Conservation (phyloP, 2,888 invertebrate genomes). For the Heliconius hortense region DNA sequence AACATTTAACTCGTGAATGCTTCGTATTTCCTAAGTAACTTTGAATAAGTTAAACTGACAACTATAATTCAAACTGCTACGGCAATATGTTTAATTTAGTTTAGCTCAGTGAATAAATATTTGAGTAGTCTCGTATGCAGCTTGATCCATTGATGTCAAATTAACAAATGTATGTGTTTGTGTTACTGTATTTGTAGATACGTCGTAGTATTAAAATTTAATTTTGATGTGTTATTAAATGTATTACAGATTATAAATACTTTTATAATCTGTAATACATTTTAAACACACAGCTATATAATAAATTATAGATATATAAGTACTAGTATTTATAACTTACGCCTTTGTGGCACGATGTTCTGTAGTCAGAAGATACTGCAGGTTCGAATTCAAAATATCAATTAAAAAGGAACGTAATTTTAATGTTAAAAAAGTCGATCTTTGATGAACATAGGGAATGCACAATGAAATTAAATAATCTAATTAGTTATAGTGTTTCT, state of each 20-base stretch:
- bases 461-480: no score
- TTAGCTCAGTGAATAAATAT: conserved; percentile 4
- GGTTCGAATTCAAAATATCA: no score
- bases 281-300: no score
- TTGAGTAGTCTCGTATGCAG: neutral
- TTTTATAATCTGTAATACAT: no score
- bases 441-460: no score
- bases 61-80: neutral
- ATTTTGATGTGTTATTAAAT: neutral
- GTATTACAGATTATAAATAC: neutral
- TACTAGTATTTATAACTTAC: no score
- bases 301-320: no score
- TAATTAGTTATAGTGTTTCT: no score
- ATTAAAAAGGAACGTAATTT: no score
- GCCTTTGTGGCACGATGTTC: no score
- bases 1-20: neutral
- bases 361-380: no score
- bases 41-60: neutral
- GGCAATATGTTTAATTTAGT: conserved; percentile 5
- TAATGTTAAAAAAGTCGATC: no score
- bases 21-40: neutral
- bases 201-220: neutral
- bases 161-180: neutral
- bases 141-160: neutral
- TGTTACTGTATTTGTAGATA: neutral